Percentiles rank a stretch among this genome's conserved stretches.
phyloP scores from a whole-genome alignment of 2,113 vertebrate genomes.

The Nasalis larvatus region DNA sequence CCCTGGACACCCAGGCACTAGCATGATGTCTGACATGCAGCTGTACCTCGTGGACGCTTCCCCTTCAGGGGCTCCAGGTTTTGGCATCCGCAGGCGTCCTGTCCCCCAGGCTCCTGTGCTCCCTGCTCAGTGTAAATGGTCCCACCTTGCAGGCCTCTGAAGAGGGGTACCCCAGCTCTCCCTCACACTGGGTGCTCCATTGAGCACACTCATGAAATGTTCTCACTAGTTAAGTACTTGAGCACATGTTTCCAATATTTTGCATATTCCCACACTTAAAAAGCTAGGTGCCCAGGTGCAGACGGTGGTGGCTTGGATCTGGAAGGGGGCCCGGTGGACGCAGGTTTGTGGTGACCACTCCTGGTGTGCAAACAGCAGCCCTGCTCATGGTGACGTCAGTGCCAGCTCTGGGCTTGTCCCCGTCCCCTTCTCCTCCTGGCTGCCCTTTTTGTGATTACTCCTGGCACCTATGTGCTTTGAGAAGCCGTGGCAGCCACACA shows the following conservation, averaged over 20 bases:
- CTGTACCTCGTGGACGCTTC: neutral
- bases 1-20: neutral
- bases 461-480: fast-evolving
- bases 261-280: fast-evolving
- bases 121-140: neutral
- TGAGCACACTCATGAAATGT: fast-evolving
- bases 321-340: neutral
- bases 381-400: fast-evolving
- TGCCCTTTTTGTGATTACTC: fast-evolving
- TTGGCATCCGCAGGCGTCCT: neutral
- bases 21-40: fast-evolving
- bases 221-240: fast-evolving
- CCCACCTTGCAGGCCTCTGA: neutral
- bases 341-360: fast-evolving
- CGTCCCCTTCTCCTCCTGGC: neutral
- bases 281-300: fast-evolving
- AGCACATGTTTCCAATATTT: fast-evolving
- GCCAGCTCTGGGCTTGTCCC: neutral
- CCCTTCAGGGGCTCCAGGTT: neutral
- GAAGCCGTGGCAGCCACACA: fast-evolving
- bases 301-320: fast-evolving
- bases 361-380: fast-evolving
- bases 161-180: fast-evolving
- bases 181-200: fast-evolving
- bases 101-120: neutral